phyloP scores from a whole-genome alignment of 2,113 vertebrate species.

The Albula goreensis region DNA sequence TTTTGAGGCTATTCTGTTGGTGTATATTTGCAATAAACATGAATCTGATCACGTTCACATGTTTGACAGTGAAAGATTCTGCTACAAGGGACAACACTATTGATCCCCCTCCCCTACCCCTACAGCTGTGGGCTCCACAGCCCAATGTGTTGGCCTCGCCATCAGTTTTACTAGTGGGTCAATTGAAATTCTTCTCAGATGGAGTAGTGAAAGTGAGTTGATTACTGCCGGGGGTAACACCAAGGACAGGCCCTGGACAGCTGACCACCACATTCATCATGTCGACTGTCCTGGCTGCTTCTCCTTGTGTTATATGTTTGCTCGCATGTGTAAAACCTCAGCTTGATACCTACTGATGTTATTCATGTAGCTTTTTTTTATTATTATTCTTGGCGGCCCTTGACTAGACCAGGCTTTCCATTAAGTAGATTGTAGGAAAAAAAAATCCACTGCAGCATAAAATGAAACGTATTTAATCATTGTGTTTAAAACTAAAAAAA shows the following conservation, averaged over 20 bases:
- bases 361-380: not conserved
- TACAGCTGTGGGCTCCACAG: conserved; percentile 19
- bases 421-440: not conserved
- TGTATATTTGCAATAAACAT: conserved; percentile 18
- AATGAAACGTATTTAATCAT: not conserved
- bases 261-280: conserved; percentile 45
- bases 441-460: not conserved
- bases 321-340: conserved; percentile 27
- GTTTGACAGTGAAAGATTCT: conserved; percentile 17
- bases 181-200: conserved; percentile 58
- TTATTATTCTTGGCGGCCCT: not conserved
- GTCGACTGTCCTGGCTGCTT: conserved; percentile 13
- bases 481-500: not conserved
- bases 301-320: conserved; percentile 24
- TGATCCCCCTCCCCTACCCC: conserved; percentile 38
- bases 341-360: not conserved
- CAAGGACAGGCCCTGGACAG: conserved; percentile 43
- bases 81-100: conserved; percentile 45
- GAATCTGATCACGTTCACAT: conserved; percentile 8
- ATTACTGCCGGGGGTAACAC: conserved; percentile 49
- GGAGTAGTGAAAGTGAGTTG: conserved; percentile 40
- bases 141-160: conserved; percentile 43
- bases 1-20: not conserved
- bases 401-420: not conserved
- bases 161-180: conserved; percentile 53